Evolutionary conservation across 2,888 invertebrate species (phyloP).

Genomic region (Minunthozetes semirufus): DNA sequence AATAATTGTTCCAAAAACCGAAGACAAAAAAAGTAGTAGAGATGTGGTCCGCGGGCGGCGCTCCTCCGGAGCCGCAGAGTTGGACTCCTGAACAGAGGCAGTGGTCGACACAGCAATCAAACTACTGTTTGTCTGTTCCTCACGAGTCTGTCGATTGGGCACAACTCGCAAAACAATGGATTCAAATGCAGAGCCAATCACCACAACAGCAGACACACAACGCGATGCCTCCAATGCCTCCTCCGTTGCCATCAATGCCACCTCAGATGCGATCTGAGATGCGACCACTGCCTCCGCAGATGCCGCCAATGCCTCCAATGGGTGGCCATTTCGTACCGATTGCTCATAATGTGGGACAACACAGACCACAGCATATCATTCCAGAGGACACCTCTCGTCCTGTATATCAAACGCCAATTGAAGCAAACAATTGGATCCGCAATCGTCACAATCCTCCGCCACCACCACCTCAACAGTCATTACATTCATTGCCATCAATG

Average conservation of each 20-base stretch:
- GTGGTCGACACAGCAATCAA: constrained; percentile 3
- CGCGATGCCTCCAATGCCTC: background rate
- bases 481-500: background rate
- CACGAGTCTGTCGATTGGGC: constrained; percentile 76
- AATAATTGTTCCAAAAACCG: too few species aligned
- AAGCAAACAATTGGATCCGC: constrained; percentile 18
- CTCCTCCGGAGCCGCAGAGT: background rate
- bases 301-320: constrained; percentile 7
- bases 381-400: background rate
- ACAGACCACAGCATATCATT: background rate
- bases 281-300: background rate
- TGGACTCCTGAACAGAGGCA: constrained; percentile 13
- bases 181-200: constrained; percentile 72
- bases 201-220: background rate
- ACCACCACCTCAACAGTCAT: background rate
- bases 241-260: background rate
- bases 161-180: constrained; percentile 93
- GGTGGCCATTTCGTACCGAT: background rate
- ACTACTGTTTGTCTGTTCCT: background rate
- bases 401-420: constrained; percentile 20
- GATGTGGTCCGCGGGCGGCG: background rate
- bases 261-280: too few species aligned
- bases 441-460: background rate
- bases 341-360: background rate
- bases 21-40: too few species aligned